Conservation (phyloP, 2,797 vertebrate genomes). For the Sparus aurata region DNA sequence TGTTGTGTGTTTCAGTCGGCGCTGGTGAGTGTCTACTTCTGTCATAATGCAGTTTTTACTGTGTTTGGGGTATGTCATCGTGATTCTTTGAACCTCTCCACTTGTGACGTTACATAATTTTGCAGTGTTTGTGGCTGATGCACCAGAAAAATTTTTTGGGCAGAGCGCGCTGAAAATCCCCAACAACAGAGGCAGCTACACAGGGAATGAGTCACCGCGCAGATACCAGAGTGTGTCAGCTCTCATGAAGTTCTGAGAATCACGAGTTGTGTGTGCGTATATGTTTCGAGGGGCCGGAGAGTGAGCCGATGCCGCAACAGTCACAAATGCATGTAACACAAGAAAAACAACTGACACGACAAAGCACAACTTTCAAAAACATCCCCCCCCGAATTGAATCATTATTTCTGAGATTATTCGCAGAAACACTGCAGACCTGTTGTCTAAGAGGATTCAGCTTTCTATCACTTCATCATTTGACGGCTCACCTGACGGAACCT, state of each 20-base stretch:
- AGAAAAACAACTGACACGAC: neutral
- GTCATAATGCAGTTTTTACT: slow-evolving; percentile 19
- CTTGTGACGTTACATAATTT: slow-evolving; percentile 58
- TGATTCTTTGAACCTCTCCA: slow-evolving; percentile 48
- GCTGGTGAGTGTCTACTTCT: slow-evolving; percentile 26
- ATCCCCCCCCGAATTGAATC: slow-evolving; percentile 11
- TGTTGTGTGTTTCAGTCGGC: slow-evolving; percentile 14
- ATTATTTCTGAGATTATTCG: slow-evolving; percentile 18
- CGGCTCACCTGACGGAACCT: neutral
- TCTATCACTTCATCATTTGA: neutral
- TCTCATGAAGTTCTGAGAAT: slow-evolving; percentile 36
- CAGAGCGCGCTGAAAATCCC: slow-evolving; percentile 48
- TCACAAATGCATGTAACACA: neutral
- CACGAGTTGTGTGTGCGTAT: slow-evolving; percentile 30
- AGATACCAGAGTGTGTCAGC: slow-evolving; percentile 37
- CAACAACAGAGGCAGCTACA: slow-evolving; percentile 52
- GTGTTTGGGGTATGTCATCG: slow-evolving; percentile 16
- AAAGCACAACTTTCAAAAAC: neutral
- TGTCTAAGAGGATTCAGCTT: slow-evolving; percentile 1
- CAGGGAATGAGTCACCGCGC: slow-evolving; percentile 60
- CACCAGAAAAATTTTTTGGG: slow-evolving; percentile 35
- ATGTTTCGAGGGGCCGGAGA: neutral
- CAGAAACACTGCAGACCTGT: slow-evolving; percentile 17
- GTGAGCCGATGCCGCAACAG: neutral
- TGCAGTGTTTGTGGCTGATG: slow-evolving; percentile 51